phyloP scores from a whole-genome alignment of 2,113 vertebrate genomes.

The Mustelus asterias region DNA sequence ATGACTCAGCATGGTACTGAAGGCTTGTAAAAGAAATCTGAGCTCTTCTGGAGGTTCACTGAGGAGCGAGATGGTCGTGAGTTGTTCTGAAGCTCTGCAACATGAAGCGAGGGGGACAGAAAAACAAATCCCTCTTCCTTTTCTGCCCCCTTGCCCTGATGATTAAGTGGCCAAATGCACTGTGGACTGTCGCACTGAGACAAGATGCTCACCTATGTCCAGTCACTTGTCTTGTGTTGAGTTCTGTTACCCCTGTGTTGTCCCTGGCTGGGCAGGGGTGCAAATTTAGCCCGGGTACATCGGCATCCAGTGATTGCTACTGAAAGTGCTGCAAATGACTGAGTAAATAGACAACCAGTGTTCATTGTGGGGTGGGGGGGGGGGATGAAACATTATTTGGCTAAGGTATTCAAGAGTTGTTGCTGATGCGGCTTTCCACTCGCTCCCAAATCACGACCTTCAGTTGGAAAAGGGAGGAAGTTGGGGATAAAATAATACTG shows the following conservation, averaged over 20 bases:
- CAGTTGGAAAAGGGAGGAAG: not conserved
- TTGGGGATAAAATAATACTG: not conserved
- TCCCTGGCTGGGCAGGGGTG: not conserved
- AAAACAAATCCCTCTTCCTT: not conserved
- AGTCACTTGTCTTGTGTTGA: not conserved
- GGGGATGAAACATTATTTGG: not conserved
- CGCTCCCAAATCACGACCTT: not conserved
- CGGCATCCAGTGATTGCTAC: not conserved
- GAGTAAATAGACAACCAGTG: not conserved
- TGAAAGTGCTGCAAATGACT: not conserved
- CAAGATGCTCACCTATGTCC: not conserved
- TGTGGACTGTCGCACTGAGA: not conserved
- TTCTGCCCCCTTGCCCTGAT: not conserved
- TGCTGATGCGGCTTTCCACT: not conserved
- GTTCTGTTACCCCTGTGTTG: not conserved
- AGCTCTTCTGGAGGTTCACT: not conserved
- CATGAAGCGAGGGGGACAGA: not conserved
- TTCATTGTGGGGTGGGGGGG: not conserved
- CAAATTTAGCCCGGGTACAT: not conserved
- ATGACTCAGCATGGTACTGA: not conserved
- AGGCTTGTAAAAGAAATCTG: not conserved
- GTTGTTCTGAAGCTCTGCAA: not conserved
- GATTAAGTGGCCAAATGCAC: not conserved
- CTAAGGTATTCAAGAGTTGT: not conserved
- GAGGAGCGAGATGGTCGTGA: not conserved